Percentiles rank a stretch among this genome's conserved stretches.
phyloP scores from a whole-genome alignment of 2,888 invertebrate species.

The Eupithecia vulgata region DNA sequence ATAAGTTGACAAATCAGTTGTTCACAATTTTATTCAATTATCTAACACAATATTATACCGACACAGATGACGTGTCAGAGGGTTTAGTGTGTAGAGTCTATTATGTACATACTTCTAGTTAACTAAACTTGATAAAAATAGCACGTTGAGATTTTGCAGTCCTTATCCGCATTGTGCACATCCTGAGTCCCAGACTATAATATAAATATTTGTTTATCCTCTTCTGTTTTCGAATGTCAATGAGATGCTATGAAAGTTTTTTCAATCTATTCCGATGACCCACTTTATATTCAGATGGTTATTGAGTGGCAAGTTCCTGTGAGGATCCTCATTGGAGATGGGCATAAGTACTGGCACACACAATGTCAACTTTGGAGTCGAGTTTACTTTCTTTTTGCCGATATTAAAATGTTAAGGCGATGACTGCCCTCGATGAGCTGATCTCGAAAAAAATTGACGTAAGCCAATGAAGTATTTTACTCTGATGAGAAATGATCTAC shows the following conservation, averaged over 20 bases:
- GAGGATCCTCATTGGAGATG: slow-evolving; percentile 51
- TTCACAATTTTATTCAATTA: no score
- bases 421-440: neutral
- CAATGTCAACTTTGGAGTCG: slow-evolving; percentile 35
- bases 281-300: slow-evolving; percentile 71
- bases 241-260: slow-evolving; percentile 54
- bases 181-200: neutral
- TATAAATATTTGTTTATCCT: slow-evolving; percentile 29
- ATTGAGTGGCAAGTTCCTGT: slow-evolving; percentile 63
- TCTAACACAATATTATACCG: no score
- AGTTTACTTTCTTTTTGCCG: slow-evolving; percentile 35
- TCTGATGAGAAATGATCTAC: no score
- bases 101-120: neutral
- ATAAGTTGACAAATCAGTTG: neutral
- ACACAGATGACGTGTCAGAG: neutral
- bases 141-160: neutral
- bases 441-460: neutral
- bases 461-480: no score
- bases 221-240: slow-evolving; percentile 35
- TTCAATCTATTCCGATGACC: slow-evolving; percentile 69
- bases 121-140: neutral
- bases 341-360: slow-evolving; percentile 36
- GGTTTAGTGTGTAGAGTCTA: neutral
- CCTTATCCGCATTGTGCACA: neutral
- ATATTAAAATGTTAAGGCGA: slow-evolving; percentile 36